Evolutionary conservation across 1,140 invertebrate species (phyloP), one percentile per base, ranked within the genome.

Genomic region (Helicoverpa armigera): DNA sequence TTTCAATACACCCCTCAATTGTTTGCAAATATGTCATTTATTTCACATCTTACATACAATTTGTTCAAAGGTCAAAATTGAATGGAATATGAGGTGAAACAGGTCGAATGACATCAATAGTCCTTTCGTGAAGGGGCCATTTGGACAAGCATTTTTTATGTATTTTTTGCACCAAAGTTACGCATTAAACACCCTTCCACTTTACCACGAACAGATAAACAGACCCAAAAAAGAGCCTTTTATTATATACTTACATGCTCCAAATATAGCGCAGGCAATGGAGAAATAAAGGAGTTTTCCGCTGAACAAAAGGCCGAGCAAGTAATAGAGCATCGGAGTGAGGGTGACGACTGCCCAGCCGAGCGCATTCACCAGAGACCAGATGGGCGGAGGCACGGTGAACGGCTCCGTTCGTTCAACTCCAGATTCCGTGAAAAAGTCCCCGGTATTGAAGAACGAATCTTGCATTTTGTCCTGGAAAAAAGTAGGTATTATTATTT

Each of bases 381-480:
- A 97, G 31, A 96, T 92, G 70, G 97, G 95, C 16, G 96, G 96
- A 2, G 95, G 90, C 18, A 96, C 61, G 79, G 90, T 91, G 79
- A 97, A 96, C 10, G 93, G 90, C 67, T 96, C 95, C 50, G 96
- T 91, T 91, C 96, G 95, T 89, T 96, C 93, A 3, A 98, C 95
- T 3, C 97, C 97, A 16, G 97, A 98, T 13, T 96, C 96, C 65
- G 95, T 92, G 87, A 98, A 98, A 92, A 98, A 98, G 93, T 98
- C 97, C 23, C 98, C 97, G n/a, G 97, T 98, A 87, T 97, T 96
- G 43, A 97, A 87, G 90, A 98, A 98, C 87, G 98, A 98, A 53
- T 98, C 97, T 86, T 97, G 96, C 94, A 98, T 96, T 91, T 96
- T 70, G 76, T 77, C 75, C 90, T 93, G 81, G 72, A 90, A 90